phyloP scores from a whole-genome alignment of 2,888 invertebrate genomes.

The Epinotia brunnichana region DNA sequence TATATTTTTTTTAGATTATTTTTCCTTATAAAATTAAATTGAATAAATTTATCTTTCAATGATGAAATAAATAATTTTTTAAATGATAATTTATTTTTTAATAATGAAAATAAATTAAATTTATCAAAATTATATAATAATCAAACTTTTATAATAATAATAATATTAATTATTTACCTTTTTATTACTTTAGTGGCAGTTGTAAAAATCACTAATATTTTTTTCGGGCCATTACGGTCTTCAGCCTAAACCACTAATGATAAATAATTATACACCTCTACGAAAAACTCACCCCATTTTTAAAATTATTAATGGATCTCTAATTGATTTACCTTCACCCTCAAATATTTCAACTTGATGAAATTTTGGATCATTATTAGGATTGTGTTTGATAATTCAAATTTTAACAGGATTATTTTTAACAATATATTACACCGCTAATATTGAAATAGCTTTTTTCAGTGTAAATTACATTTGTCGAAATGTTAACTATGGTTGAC shows the following conservation, averaged over 20 bases:
- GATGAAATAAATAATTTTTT: no score
- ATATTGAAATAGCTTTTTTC: slow-evolving; percentile 86
- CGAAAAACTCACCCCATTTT: slow-evolving; percentile 75
- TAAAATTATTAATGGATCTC: no score
- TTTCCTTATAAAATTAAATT: no score
- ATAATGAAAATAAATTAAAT: no score
- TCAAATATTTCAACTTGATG: no score
- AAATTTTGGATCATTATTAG: no score
- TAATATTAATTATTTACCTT: slow-evolving; percentile 84
- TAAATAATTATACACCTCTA: slow-evolving; percentile 67
- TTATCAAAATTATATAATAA: no score
- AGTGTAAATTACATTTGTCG: slow-evolving; percentile 88
- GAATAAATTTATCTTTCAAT: no score
- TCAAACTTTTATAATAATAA: no score
- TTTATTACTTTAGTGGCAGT: slow-evolving; percentile 83
- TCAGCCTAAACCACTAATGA: slow-evolving; percentile 69
- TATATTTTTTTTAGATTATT: no score
- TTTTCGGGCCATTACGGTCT: slow-evolving; percentile 81
- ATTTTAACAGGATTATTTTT: slow-evolving; percentile 87
- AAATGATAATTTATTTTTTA: no score
- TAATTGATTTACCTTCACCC: no score
- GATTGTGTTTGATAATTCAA: slow-evolving; percentile 86
- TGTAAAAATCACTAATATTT: slow-evolving; percentile 84
- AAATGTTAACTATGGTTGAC: slow-evolving; percentile 87
- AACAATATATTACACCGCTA: slow-evolving; percentile 87